phyloP scores from a whole-genome alignment of 1,140 invertebrate genomes.

The Pomacea maculata region DNA sequence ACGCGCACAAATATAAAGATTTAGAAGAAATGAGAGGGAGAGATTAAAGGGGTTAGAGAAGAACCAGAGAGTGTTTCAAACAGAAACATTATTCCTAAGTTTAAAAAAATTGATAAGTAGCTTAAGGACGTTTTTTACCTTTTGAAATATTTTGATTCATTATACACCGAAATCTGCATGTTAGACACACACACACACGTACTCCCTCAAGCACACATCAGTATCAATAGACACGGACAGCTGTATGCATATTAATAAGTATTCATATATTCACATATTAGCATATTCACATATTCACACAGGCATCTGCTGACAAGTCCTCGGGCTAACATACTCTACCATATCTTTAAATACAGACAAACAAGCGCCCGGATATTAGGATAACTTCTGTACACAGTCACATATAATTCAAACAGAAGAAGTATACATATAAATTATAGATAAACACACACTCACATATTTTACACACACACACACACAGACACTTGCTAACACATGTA shows the following conservation, averaged over 20 bases:
- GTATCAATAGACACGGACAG: not conserved
- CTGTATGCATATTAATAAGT: not conserved
- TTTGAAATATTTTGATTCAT: too few relatives aligned
- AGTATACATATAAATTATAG: too few relatives aligned
- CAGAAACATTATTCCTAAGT: too few relatives aligned
- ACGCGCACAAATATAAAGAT: not conserved
- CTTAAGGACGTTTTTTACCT: too few relatives aligned
- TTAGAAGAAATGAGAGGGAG: too few relatives aligned
- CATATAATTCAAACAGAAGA: not conserved
- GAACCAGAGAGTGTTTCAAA: too few relatives aligned
- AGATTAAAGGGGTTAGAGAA: too few relatives aligned
- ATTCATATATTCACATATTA: not conserved
- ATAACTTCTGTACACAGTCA: not conserved
- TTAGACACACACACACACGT: slow-evolving; percentile 2
- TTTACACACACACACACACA: not conserved
- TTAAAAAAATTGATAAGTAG: too few relatives aligned
- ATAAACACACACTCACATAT: not conserved
- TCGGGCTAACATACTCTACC: not conserved
- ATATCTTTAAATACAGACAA: not conserved
- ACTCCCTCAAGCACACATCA: not conserved
- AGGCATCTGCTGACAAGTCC: not conserved
- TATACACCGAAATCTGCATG: too few relatives aligned
- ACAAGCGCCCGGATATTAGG: too few relatives aligned
- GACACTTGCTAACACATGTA: not conserved
- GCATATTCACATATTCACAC: slow-evolving; percentile 9